Evolutionary conservation across 2,888 invertebrate species (phyloP).

Genomic region (Lasioglossum figueresi): DNA sequence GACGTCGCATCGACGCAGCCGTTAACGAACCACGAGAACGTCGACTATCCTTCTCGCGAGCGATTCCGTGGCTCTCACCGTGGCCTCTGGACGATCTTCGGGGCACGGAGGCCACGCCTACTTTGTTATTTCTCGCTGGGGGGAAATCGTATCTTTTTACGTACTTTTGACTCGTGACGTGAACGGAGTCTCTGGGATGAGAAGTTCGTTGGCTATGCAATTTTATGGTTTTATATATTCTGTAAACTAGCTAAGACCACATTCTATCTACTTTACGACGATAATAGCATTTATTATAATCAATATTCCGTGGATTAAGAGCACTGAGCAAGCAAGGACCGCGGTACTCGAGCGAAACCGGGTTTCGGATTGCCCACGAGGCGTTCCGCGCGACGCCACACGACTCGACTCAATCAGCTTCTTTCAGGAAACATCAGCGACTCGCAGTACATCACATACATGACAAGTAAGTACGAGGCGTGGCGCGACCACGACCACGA

Average conservation of each 20-base stretch:
- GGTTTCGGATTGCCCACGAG: conserved; percentile 35
- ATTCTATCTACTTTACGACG: not conserved
- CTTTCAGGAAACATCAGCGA: conserved; percentile 84
- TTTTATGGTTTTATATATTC: no score
- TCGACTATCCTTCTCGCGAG: not conserved
- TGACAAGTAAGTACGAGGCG: conserved; percentile 82
- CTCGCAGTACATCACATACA: conserved; percentile 83
- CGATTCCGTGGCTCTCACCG: not conserved
- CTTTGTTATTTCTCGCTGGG: not conserved
- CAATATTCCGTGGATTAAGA: not conserved
- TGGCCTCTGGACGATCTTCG: not conserved
- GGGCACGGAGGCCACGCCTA: not conserved
- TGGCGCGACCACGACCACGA: not conserved
- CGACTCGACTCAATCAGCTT: conserved; percentile 78
- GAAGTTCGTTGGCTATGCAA: not conserved
- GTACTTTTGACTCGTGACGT: not conserved
- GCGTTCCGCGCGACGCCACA: conserved; percentile 49
- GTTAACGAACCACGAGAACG: not conserved
- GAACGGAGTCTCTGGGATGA: not conserved
- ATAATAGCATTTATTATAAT: not conserved
- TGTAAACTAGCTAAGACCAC: no score
- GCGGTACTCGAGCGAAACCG: conserved; percentile 42
- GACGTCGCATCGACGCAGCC: conserved; percentile 4
- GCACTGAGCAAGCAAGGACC: not conserved
- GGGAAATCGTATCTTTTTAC: not conserved